phyloP scores from a whole-genome alignment of 2,888 invertebrate species.

The Tipula helvola region DNA sequence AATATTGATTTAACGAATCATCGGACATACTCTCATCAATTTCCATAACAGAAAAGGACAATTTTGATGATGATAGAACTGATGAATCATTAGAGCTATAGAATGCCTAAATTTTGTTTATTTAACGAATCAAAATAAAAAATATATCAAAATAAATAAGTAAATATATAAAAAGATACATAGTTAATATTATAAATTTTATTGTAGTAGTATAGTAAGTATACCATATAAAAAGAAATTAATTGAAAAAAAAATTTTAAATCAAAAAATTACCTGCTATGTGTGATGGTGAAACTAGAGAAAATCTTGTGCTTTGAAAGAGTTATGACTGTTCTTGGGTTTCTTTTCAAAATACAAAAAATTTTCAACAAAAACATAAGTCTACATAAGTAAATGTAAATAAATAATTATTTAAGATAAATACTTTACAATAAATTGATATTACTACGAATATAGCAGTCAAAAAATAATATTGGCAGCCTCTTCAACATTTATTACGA shows the following conservation, averaged over 20 bases:
- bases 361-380: neutral
- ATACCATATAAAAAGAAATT: neutral
- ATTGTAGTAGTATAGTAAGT: neutral
- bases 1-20: slow-evolving; percentile 4
- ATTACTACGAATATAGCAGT: neutral
- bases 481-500: neutral
- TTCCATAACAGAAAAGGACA: neutral
- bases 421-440: neutral
- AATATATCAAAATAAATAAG: neutral
- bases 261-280: neutral
- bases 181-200: neutral
- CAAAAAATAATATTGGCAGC: neutral
- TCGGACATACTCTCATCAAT: neutral
- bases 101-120: neutral
- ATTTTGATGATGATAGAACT: neutral
- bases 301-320: neutral
- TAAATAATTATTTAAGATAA: neutral
- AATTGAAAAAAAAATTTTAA: neutral
- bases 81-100: neutral
- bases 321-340: neutral
- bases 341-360: neutral
- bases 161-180: neutral
- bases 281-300: neutral
- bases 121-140: neutral
- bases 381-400: neutral